Evolutionary conservation across 2,113 vertebrate genomes (phyloP).

Genomic region (Xenopus laevis): DNA sequence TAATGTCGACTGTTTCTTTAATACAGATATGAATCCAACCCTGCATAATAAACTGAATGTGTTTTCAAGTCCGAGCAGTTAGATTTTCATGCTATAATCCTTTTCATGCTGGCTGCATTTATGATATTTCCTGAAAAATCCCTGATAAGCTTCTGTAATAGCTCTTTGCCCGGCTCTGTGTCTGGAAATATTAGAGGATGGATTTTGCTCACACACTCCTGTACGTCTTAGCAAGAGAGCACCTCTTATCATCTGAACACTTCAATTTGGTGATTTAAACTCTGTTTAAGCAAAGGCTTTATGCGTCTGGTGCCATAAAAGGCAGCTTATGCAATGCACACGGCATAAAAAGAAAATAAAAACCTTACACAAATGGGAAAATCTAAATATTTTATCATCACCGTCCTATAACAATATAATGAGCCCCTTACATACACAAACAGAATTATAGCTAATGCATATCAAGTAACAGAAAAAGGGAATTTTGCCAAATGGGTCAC

Average conservation of each 20-base stretch:
- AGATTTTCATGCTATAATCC: conserved; percentile 40
- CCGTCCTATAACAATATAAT: too few species aligned
- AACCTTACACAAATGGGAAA: too few species aligned
- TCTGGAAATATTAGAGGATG: conserved; percentile 37
- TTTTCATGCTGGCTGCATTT: conserved; percentile 38
- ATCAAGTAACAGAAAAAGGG: too few species aligned
- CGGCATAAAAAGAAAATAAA: too few species aligned
- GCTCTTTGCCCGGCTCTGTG: conserved; percentile 12
- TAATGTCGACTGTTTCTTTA: conserved; percentile 6
- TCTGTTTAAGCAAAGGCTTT: conserved; percentile 26
- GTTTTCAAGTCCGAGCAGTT: conserved; percentile 28
- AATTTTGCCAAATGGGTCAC: too few species aligned
- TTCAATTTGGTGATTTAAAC: conserved; percentile 27
- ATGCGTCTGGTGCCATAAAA: conserved; percentile 6
- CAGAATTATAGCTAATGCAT: too few species aligned
- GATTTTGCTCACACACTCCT: conserved; percentile 21
- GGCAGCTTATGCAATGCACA: too few species aligned
- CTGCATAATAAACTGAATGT: conserved; percentile 31
- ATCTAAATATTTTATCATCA: too few species aligned
- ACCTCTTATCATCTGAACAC: conserved; percentile 33
- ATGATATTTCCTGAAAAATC: conserved; percentile 42
- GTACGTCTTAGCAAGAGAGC: conserved; percentile 11
- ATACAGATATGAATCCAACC: conserved; percentile 26
- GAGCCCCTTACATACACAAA: too few species aligned
- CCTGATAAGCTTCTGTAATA: conserved; percentile 41